A percentile compares a stretch with the other conserved stretches of the same genome.
These are phyloP conservation scores for Diadromus collaris DNA, from an alignment of 2,888 invertebrate species.

Conservation along the genomic window DNA sequence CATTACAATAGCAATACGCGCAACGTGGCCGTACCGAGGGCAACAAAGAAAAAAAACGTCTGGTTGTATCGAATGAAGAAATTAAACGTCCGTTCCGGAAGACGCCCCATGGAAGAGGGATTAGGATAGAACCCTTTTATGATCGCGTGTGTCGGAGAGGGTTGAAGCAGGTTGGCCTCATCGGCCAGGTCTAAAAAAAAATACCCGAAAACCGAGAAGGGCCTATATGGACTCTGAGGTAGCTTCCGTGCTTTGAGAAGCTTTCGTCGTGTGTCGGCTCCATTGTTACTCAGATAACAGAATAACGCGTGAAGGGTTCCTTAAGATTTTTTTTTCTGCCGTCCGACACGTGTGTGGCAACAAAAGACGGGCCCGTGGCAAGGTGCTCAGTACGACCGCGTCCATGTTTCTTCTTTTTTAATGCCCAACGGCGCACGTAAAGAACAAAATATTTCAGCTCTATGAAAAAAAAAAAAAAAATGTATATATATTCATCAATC, in stretches of 20 bases:
- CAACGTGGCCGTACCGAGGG: slow-evolving; percentile 44
- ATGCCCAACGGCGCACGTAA: neutral
- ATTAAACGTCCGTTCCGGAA: slow-evolving; percentile 65
- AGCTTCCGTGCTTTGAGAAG: slow-evolving; percentile 54
- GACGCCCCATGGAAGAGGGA: slow-evolving; percentile 59
- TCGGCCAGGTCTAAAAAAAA: slow-evolving; percentile 35
- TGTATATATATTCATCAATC: neutral
- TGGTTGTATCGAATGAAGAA: slow-evolving; percentile 62
- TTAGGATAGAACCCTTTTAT: slow-evolving; percentile 64
- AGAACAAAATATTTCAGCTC: neutral
- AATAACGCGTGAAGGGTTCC: slow-evolving; percentile 58
- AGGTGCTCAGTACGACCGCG: slow-evolving; percentile 69
- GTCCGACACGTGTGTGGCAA: slow-evolving; percentile 77
- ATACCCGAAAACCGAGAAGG: slow-evolving; percentile 44
- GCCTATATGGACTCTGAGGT: slow-evolving; percentile 7
- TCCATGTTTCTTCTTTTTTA: slow-evolving; percentile 9
- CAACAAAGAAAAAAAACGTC: slow-evolving; percentile 26
- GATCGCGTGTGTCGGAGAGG: slow-evolving; percentile 63
- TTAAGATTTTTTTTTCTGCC: slow-evolving; percentile 59
- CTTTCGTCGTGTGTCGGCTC: slow-evolving; percentile 62
- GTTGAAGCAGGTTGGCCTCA: slow-evolving; percentile 61
- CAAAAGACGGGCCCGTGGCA: slow-evolving; percentile 75
- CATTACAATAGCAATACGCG: slow-evolving; percentile 43
- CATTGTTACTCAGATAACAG: slow-evolving; percentile 61
- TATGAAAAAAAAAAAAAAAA: slow-evolving; percentile 1